Evolutionary conservation across 2,113 vertebrate species (phyloP), one percentile per base, ranked within the genome.

Genomic region (Melanostigma gelatinosum): DNA sequence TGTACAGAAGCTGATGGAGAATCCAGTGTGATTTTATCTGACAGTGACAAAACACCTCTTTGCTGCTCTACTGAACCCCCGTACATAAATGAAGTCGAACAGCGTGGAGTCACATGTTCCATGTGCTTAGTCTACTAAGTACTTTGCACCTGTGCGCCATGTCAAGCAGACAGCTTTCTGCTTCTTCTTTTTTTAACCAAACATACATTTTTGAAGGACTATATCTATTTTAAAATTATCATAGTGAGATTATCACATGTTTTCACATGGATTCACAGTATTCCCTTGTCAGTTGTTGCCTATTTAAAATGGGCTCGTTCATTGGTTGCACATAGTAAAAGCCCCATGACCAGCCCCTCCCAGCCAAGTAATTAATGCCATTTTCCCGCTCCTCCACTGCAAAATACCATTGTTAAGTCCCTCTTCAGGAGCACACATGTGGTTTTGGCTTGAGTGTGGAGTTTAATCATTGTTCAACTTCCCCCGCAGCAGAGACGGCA

Each of bases 321-420:
- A 88, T 84, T 87, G 88, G 88, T 60, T 84, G 75, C 10, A 64
- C 62, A 36, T 67, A 84, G 80, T 79, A 70, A 89, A 85, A 84
- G 77, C 84, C 85, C 66, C 82, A 73, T 85, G 85, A 89, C 86
- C 24, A 5, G 70, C 80, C 69, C 87, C 85, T 83, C 82, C 86
- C 79, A 65, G 48, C 29, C 27, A 32, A 68, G 64, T 58, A 64
- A 90, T 87, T 83, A 89, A 92, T 88, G 77, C 74, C 68, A 54
- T 66, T 32, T 83, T 80, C 74, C 79, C 36, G 60, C 89, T 84
- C 71, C 38, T 78, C 32, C 8, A 0, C 79, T 69, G 44, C 74
- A 87, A 84, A 86, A 77, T 40, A 11, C 71, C 73, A 85, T 89
- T 93, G 85, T 91, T 82, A 36, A 77, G 74, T 76, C 46, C 54